Base-by-base conservation (phyloP, 2,888 invertebrate species). In the Dermolepida albohirtum region DNA sequence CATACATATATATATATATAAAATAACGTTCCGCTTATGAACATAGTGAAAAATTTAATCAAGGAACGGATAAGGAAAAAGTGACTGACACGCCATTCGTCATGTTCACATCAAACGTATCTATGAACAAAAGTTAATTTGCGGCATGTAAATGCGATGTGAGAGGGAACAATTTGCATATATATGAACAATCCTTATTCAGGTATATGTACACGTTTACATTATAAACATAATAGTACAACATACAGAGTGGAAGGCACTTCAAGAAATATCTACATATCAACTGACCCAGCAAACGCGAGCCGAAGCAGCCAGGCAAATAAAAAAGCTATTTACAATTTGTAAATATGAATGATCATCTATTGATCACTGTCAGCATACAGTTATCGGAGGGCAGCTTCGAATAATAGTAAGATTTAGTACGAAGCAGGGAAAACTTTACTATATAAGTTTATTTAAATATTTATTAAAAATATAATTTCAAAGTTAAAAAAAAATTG, bases 91-190 rank as follows among this genome's bases (percentile, higher is more conserved):
- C 66, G 50, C 68, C 67, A 70, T 72, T 69, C 70, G 68, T 72
- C 70, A 67, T 69, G 62, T 63, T 52, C 54, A 63, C 66, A 70
- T 70, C 68, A 68, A 69, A 65, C 50, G 14, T 68, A 68, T 55
- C 44, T 59, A 66, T 65, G 62, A 68, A 57, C 67, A 57, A 68
- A 68, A 64, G 65, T 68, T 68, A 64, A 66, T 69, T 69, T 66
- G 49, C 57, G 55, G 52, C 57, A 63, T 68, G 62, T 57, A 70
- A 59, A 65, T 51, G 64, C 22, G 50, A 59, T 59, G 68, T 68
- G 70, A 69, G 66, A 68, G 64, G 66, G 39, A 65, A 67, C 57
- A 74, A 74, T 74, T 74, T 74, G 72, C 74, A 74, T 74, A 71
- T 73, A 74, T 72, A 73, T 74, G 72, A 74, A 72, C 68, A 73